Evolutionary conservation across 2,797 vertebrate species (phyloP), one percentile per base, ranked within the genome.

Genomic region (Xenops minutus): DNA sequence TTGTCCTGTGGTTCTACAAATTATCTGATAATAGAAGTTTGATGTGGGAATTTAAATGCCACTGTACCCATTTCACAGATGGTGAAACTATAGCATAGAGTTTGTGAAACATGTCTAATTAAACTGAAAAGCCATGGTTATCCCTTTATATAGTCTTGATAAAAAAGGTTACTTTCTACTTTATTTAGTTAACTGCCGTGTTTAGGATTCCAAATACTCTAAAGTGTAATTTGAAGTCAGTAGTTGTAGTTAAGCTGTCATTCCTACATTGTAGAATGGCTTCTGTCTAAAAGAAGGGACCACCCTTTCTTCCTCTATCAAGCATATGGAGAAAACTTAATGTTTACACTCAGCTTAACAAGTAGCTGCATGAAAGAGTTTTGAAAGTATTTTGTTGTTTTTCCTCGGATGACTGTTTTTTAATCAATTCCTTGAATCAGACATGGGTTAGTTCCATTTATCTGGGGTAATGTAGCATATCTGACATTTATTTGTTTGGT

Each of bases 401-500:
- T 44, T 67, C 66, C 41, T 61, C 54, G 37, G 39, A 61, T 64
- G 18, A 21, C 26, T 51, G 21, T 49, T 92, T 89, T 72, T 74
- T 52, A 81, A 74, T 76, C 30, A 14, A 48, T 75, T 89, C 14
- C 23, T 88, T 80, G 46, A 51, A 91, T 81, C 49, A 75, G 56
- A 41, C 85, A 32, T 39, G 22, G 8, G 13, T 67, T 91, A 30
- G 20, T 86, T 93, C n/a, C 15, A 41, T 91, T 94, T 86, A n/a
- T 86, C 29, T 75, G 39, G 10, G 29, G 29, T 72, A 85, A 14
- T 49, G 69, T 59, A 81, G n/a, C 20, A 20, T 54, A 77, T 85
- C 78, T 95, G 71, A 82, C 48, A 72, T 20, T 92, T 79, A 66
- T 56, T 61, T 77, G n/a, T 93, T 95, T 95, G 21, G 2, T 74